phyloP scores from a whole-genome alignment of 2,888 invertebrate genomes.

The Eubasilissa splendida region DNA sequence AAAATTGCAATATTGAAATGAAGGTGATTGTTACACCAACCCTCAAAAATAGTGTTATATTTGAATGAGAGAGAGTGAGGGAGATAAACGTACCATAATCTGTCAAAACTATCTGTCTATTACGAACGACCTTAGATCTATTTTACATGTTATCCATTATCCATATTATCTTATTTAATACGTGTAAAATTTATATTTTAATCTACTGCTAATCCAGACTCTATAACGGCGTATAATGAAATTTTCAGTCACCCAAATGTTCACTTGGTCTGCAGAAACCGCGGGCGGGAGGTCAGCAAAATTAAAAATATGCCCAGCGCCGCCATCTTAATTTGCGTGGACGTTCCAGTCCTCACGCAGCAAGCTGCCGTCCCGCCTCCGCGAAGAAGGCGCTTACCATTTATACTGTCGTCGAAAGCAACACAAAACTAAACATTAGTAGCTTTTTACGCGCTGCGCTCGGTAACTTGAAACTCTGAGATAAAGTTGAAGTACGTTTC shows the following conservation, averaged over 20 bases:
- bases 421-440: background rate
- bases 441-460: background rate
- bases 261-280: background rate
- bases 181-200: no score
- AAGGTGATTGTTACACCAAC: no score
- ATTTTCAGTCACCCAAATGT: background rate
- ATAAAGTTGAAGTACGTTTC: background rate
- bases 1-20: no score
- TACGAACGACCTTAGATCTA: no score
- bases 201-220: no score
- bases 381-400: no score
- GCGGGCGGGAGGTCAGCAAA: conserved; percentile 26
- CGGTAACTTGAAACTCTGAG: background rate
- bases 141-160: no score
- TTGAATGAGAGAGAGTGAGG: no score
- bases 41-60: no score
- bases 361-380: background rate
- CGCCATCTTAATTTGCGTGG: conserved; percentile 16
- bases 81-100: no score
- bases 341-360: background rate
- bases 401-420: background rate
- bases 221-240: background rate
- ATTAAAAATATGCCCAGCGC: conserved; percentile 32
- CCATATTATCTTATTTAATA: no score
- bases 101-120: no score